Evolutionary conservation across 92 coral and sea anemone genomes (phyloP).

Genomic region (Diadumene lineata): DNA sequence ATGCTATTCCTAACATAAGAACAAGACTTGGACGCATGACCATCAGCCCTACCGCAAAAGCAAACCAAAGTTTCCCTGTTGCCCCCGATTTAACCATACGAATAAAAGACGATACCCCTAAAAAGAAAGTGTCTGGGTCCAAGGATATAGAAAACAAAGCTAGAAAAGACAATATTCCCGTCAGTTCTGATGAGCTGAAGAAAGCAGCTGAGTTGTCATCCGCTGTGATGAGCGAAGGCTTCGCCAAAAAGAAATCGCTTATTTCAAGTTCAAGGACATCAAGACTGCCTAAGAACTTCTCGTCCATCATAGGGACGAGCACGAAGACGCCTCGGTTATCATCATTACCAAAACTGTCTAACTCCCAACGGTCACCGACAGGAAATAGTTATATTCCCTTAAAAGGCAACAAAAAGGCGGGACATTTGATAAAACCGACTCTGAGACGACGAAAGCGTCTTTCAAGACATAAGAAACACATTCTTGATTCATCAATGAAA

Average conservation of each 20-base stretch:
- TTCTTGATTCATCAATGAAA: constrained; percentile 8
- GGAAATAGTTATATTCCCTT: neutral
- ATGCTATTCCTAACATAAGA: neutral
- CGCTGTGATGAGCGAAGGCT: neutral
- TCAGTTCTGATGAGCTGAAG: neutral
- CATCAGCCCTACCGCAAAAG: neutral
- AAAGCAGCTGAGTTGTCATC: neutral
- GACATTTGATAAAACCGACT: neutral
- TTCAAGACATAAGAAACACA: neutral
- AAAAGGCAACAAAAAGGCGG: neutral
- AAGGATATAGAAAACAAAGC: no score
- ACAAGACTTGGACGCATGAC: neutral
- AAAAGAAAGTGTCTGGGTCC: neutral
- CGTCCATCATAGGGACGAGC: neutral
- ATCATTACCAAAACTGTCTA: neutral
- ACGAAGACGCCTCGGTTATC: neutral
- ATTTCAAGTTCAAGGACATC: constrained; percentile 7
- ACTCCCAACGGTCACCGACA: neutral
- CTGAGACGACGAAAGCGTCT: constrained; percentile 1
- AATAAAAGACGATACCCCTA: neutral
- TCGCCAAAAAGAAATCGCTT: neutral
- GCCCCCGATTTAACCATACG: neutral
- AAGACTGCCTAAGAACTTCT: constrained; percentile 7
- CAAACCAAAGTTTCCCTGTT: neutral
- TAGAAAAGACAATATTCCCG: neutral